Evolutionary conservation across 92 coral and sea anemone species (phyloP), one percentile per base, ranked within the genome.

Genomic region (Phenganax stokvisi): DNA sequence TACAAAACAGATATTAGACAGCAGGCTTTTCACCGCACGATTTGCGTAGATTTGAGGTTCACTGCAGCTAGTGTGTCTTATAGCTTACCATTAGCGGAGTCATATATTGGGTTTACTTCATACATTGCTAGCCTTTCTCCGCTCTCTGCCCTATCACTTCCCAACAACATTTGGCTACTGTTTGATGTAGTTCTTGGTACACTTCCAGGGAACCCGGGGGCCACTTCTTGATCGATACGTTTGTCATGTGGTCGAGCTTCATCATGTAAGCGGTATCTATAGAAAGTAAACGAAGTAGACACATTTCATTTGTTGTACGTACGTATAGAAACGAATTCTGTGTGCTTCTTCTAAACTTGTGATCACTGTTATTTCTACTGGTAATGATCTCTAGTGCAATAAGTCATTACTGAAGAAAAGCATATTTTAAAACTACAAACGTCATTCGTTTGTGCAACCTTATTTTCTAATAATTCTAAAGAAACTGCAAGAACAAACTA

Each of bases 21-120:
- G 47, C 47, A 37, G 47, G 47, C 47, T 37, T 37, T 37, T 37
- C 47, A 37, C 47, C 47, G 47, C 47, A 37, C 47, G 47, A 37
- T 37, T 37, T 5, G 3, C 47, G 5, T 37, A 9, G 3, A 17
- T 65, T 17, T 17, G 27, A 17, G 10, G 5, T 65, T 65, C 71
- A 11, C 25, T 65, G 10, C 31, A 17, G 10, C 31, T 17, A 65
- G 51, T 69, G 67, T 61, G 15, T 61, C 27, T 61, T 17, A 7
- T 64, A 12, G 13, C 73, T 65, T 62, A 54, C 61, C 83, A 79
- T 79, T 79, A 13, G 74, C 62, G 0, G 74, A 37, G 63, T 79
- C 83, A 52, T 79, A 79, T 30, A 79, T 79, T 64, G 83, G 83
- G 62, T 79, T 79, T 12, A 79, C 83, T 64, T 79, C 83, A 51